Conservation (phyloP, 2,888 invertebrate species). For the Apamea anceps region DNA sequence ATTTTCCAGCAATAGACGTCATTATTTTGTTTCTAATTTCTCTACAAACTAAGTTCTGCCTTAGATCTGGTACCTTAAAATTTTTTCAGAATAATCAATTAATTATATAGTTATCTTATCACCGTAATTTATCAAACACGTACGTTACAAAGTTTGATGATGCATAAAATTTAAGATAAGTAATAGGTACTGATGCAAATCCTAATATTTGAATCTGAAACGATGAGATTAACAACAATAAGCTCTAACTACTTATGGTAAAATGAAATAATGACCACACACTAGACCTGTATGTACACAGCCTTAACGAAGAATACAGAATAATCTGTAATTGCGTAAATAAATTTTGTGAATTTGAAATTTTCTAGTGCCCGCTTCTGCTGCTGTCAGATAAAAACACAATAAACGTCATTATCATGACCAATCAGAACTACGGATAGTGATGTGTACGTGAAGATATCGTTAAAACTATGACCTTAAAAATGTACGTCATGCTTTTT, state of each 20-base stretch:
- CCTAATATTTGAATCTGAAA: conserved; percentile 1
- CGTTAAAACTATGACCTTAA: conserved; percentile 33
- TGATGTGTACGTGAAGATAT: conserved; percentile 21
- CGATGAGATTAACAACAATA: conserved; percentile 4
- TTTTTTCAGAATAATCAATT: conserved; percentile 20
- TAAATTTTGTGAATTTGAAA: conserved; percentile 29
- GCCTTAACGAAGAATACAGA: not conserved
- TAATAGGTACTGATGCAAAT: conserved; percentile 13
- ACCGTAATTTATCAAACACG: conserved; percentile 68
- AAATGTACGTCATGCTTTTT: not conserved
- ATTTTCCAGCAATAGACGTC: conserved; percentile 91
- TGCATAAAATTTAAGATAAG: conserved; percentile 18
- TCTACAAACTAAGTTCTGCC: not conserved
- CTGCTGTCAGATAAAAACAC: conserved; percentile 23
- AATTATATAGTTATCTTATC: conserved; percentile 60
- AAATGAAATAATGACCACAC: not conserved
- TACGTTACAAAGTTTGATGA: conserved; percentile 56
- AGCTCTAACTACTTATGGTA: not conserved
- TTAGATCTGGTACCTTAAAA: conserved; percentile 27
- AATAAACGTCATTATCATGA: conserved; percentile 31
- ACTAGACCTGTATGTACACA: conserved; percentile 18
- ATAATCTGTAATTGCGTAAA: not conserved
- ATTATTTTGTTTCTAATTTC: conserved; percentile 75
- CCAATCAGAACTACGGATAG: conserved; percentile 25
- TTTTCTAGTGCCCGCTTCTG: conserved; percentile 18